Base-by-base conservation (phyloP, 2,797 vertebrate species). In the Arremon brunneinucha region DNA sequence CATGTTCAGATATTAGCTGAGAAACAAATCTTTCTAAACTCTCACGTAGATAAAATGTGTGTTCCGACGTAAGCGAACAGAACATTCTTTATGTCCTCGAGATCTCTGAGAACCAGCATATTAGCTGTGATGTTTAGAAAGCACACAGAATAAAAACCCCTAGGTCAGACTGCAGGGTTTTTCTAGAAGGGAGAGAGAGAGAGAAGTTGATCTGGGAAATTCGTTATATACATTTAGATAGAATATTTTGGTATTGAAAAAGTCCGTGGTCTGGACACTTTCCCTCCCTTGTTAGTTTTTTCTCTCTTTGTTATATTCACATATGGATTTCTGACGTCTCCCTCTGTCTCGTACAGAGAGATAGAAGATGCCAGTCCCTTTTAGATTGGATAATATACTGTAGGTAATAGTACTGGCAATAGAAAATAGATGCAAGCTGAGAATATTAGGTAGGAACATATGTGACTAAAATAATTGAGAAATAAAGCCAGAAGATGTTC, bases 381-480 rank as follows among this genome's bases (percentile, higher is more conserved):
- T 94, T 80, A 95, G 95, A 96, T 94, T 91, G 92, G 93, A 94
- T 96, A 95, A 95, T 96, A 96, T 94, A 95, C 95, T 86, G 95
- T 93, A 96, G 96, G 96, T 97, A 92, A 95, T 96, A 83, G 87
- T 93, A 96, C 87, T 94, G 91, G 96, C 90, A 50, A 93, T 81
- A 83, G 96, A 95, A 96, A 97, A 97, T 94, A 97, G 95, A 97
- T 94, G 95, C 96, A 96, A 93, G 97, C 97, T 87, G 97, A 94
- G 95, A 91, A 93, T 97, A 94, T 97, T 97, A 95, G 96, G 96
- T 97, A 78, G 83, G 94, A 97, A 97, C 96, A 95, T 97, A 94
- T 97, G 96, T 95, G 96, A 91, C 95, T 97, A 96, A 96, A 97
- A 97, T 97, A 97, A 98, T 95, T 95, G 97, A 97, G 97, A 96